Conservation (phyloP, 2,797 vertebrate species). For the Phoebastria nigripes region DNA sequence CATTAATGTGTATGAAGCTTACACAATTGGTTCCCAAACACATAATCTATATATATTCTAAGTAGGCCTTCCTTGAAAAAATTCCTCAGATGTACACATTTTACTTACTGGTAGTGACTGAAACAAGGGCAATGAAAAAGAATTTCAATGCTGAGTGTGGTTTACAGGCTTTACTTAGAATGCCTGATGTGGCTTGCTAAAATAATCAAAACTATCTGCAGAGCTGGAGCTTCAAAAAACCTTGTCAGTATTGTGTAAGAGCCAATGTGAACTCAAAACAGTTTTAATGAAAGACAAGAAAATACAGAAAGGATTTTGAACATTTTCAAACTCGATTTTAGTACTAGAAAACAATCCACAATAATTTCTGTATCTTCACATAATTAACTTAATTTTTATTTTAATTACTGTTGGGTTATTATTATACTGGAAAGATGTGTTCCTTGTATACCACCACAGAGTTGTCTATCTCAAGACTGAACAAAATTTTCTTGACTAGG, state of each 20-base stretch:
- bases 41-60: background rate
- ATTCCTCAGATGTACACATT: background rate
- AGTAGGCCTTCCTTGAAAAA: slow-evolving; percentile 8
- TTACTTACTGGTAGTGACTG: slow-evolving; percentile 23
- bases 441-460: background rate
- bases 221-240: background rate
- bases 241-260: background rate
- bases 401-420: background rate
- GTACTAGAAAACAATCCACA: background rate
- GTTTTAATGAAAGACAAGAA: background rate
- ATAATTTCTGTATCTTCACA: background rate
- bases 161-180: background rate
- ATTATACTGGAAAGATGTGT: background rate
- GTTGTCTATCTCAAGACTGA: background rate
- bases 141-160: background rate
- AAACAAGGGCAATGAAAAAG: slow-evolving; percentile 13
- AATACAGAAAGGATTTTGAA: background rate
- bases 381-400: background rate
- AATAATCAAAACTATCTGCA: slow-evolving; percentile 32
- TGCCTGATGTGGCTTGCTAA: background rate
- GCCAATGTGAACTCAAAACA: background rate
- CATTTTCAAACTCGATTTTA: background rate
- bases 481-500: background rate
- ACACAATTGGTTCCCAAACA: background rate
- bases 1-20: background rate